Evolutionary conservation across 2,888 invertebrate species (phyloP), one percentile per base, ranked within the genome.

Genomic region (Caenorhabditis sp.): DNA sequence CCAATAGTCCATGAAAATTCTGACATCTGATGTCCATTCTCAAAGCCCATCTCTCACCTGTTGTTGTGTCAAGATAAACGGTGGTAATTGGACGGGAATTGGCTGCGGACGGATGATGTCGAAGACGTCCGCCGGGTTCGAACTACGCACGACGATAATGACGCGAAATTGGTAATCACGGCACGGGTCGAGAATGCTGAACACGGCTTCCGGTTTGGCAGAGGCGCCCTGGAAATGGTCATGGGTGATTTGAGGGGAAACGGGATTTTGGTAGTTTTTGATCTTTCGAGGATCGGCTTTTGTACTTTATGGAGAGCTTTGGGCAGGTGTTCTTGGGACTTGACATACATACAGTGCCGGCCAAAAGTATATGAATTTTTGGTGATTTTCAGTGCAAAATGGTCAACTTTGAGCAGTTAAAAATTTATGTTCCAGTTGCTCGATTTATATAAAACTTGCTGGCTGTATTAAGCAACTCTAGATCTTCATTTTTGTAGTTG

Each of bases 141-240:
- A 81, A 35, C 87, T 88, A 35, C 90, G 83, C 2, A 90, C 72
- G 19, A 90, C 88, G 24, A 87, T 85, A 24, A 90, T 76, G 3
- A 89, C 86, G 1, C 87, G 87, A 80, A 91, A 91, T 75, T 91
- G 91, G 79, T 91, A 91, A 77, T 91, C 91, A 16, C 89, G 85
- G 79, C 91, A 91, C 26, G 90, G 88, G 61, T 91, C 91, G 51
- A 87, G 85, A 31, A 91, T 87, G 49, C 86, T 85, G 86, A 91
- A 91, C 1, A 86, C 85, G 51, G 90, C 84, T 54, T 90, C 84
- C 31, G 91, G 90, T 56, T 83, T 86, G 10, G 87, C 80, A 4
- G 90, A 90, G 19, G 90, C 89, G 12, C 90, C 91, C 91, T 91
- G 81, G 51, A 90, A 59, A 6, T n/a, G 19, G 19, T 12, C 4